These are phyloP conservation scores for Cynodonichthys magdalenae DNA, from an alignment of 2,797 vertebrate genomes.

Conservation along the genomic window DNA sequence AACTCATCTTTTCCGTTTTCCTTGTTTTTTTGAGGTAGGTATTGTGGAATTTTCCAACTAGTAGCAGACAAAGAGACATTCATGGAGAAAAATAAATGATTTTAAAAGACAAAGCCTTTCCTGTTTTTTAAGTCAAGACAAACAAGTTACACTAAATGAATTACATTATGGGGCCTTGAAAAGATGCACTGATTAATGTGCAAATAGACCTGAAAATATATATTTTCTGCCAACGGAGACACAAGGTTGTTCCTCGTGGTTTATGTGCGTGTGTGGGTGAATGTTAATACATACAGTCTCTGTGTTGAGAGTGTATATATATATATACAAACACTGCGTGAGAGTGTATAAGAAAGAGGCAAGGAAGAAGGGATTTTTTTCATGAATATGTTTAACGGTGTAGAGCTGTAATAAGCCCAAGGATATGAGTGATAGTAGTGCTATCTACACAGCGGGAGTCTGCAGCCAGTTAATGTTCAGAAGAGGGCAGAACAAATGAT, in stretches of 20 bases:
- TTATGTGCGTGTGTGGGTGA: constrained; percentile 11
- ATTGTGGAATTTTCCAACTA: constrained; percentile 59
- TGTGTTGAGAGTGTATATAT: constrained; percentile 25
- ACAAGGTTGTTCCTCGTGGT: constrained; percentile 22
- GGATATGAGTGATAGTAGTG: constrained; percentile 74
- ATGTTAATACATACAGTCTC: constrained; percentile 24
- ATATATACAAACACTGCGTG: constrained; percentile 14
- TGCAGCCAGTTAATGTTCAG: constrained; percentile 69
- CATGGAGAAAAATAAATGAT: neutral
- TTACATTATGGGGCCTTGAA: constrained; percentile 21
- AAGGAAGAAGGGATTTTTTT: constrained; percentile 42
- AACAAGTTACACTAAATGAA: constrained; percentile 12
- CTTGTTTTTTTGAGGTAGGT: constrained; percentile 21
- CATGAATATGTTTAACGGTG: constrained; percentile 79
- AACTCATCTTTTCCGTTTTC: constrained; percentile 16
- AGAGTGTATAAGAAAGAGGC: constrained; percentile 35
- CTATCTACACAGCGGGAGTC: constrained; percentile 69
- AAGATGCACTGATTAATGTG: constrained; percentile 32
- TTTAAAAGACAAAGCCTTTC: neutral
- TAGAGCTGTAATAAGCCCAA: constrained; percentile 71
- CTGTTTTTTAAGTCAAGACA: constrained; percentile 13
- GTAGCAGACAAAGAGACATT: constrained; percentile 1
- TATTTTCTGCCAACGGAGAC: constrained; percentile 52
- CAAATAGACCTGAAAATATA: constrained; percentile 50
- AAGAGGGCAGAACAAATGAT: constrained; percentile 74